Conservation (phyloP, 2,888 invertebrate species). For the Empis livida region DNA sequence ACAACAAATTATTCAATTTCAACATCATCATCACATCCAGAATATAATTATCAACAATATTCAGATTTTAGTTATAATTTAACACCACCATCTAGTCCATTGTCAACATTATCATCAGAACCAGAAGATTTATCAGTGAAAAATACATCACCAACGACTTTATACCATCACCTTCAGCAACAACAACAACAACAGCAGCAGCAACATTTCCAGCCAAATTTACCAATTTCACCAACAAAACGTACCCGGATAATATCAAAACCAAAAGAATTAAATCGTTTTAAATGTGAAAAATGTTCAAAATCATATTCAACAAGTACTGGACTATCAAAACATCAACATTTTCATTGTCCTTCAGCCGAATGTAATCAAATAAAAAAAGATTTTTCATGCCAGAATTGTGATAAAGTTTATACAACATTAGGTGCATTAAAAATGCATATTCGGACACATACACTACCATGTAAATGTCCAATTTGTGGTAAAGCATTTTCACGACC, state of each 20-base stretch:
- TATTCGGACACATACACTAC: slow-evolving; percentile 32
- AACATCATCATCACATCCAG: slow-evolving; percentile 17
- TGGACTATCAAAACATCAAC: slow-evolving; percentile 87
- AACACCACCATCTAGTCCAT: slow-evolving; percentile 30
- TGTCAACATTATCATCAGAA: slow-evolving; percentile 19
- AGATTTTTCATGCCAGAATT: slow-evolving; percentile 39
- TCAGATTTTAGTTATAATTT: slow-evolving; percentile 20
- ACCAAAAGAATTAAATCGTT: slow-evolving; percentile 24
- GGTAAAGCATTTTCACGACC: slow-evolving; percentile 35
- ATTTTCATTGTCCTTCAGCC: slow-evolving; percentile 85
- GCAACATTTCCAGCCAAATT: slow-evolving; percentile 4
- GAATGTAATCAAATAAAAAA: slow-evolving; percentile 73
- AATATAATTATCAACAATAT: slow-evolving; percentile 16
- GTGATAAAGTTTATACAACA: slow-evolving; percentile 32
- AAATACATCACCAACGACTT: slow-evolving; percentile 25
- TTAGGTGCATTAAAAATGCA: slow-evolving; percentile 35
- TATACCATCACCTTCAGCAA: slow-evolving; percentile 13
- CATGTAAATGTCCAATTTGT: slow-evolving; percentile 34
- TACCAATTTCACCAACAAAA: background rate
- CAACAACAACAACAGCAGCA: slow-evolving; percentile 5
- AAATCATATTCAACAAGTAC: slow-evolving; percentile 94
- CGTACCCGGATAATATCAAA: slow-evolving; percentile 10
- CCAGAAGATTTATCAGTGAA: slow-evolving; percentile 33
- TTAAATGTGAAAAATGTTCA: slow-evolving; percentile 83
- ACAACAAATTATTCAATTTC: slow-evolving; percentile 4